A percentile compares a stretch with the other conserved stretches of the same genome.
Conservation (phyloP, 1,140 invertebrate species). For the Aphelenchoides fujianensis region DNA sequence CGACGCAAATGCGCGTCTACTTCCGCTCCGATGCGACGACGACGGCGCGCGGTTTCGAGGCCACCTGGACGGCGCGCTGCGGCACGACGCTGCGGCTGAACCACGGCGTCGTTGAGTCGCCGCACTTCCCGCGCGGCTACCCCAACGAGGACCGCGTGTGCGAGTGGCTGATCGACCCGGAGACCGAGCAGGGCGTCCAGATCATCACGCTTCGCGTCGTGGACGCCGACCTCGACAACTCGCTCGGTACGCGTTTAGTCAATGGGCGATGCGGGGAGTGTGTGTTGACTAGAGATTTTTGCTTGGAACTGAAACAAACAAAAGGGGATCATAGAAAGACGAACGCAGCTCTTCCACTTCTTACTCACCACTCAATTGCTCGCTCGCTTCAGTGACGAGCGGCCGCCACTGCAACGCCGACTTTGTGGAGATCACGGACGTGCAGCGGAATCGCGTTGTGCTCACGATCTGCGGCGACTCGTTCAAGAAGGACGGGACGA, state of each 20-base stretch:
- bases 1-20: constrained; percentile 61
- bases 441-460: constrained; percentile 33
- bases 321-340: too few species aligned
- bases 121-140: constrained; percentile 55
- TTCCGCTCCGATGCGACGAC: constrained; percentile 51
- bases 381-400: neutral
- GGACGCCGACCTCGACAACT: constrained; percentile 51
- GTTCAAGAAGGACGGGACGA: constrained; percentile 1
- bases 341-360: too few species aligned
- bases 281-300: too few species aligned
- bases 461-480: constrained; percentile 35
- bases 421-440: constrained; percentile 56
- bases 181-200: constrained; percentile 40
- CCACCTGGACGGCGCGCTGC: too few species aligned
- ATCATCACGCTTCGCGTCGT: constrained; percentile 52
- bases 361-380: neutral
- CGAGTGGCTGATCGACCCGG: constrained; percentile 53
- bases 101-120: constrained; percentile 57
- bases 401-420: constrained; percentile 39
- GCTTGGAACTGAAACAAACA: too few species aligned
- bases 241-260: constrained; percentile 7
- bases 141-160: constrained; percentile 54
- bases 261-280: neutral
- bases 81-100: constrained; percentile 43
- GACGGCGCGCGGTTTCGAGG: too few species aligned